phyloP scores from a whole-genome alignment of 1,140 invertebrate species.

The Armadillidium nasatum region DNA sequence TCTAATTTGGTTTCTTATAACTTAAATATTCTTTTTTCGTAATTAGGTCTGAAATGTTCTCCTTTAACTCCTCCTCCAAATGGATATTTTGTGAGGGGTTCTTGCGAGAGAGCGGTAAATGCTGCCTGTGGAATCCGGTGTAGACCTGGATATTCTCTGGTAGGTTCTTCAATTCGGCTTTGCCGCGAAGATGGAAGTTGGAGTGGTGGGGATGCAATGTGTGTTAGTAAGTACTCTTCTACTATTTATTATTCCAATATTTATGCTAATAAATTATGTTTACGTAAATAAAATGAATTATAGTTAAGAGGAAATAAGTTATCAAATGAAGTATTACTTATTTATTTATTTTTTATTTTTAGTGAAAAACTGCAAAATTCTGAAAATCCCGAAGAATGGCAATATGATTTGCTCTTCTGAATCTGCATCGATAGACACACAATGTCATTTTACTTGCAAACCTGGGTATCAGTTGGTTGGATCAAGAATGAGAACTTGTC shows the following conservation, averaged over 20 bases:
- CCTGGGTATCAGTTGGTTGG: constrained; percentile 62
- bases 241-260: no score
- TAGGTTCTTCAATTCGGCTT: constrained; percentile 61
- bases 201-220: constrained; percentile 60
- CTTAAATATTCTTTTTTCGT: no score
- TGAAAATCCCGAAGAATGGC: constrained; percentile 57
- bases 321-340: constrained; percentile 24
- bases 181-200: constrained; percentile 62
- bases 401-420: constrained; percentile 58
- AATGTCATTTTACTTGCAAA: constrained; percentile 62
- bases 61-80: constrained; percentile 58
- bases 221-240: constrained; percentile 56
- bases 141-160: constrained; percentile 60
- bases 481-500: constrained; percentile 61
- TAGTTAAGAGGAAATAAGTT: no score
- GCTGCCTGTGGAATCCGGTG: constrained; percentile 66
- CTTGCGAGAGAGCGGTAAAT: constrained; percentile 63
- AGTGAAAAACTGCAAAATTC: constrained; percentile 61
- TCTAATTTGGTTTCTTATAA: no score
- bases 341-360: no score
- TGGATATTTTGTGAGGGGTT: constrained; percentile 64
- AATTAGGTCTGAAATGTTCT: constrained; percentile 55
- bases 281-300: no score
- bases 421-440: constrained; percentile 60
- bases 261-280: no score